phyloP scores from a whole-genome alignment of 2,797 vertebrate species.

The Periparus ater region DNA sequence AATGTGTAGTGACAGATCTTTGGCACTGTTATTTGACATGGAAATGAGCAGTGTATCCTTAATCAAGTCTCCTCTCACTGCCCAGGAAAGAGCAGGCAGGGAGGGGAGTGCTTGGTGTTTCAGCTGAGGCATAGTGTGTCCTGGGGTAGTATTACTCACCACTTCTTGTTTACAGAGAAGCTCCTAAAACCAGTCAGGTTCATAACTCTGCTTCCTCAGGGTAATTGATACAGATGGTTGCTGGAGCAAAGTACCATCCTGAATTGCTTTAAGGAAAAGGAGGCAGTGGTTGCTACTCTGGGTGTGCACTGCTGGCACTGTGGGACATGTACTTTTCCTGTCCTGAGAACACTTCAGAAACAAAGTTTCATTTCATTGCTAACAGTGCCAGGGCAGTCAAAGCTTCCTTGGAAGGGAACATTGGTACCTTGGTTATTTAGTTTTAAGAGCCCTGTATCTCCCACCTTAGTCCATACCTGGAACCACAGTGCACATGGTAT shows the following conservation, averaged over 20 bases:
- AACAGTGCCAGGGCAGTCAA: background rate
- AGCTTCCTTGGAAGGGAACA: background rate
- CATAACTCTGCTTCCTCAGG: background rate
- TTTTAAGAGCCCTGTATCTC: background rate
- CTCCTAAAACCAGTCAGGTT: background rate
- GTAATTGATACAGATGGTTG: background rate
- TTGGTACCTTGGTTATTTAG: background rate
- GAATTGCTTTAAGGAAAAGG: background rate
- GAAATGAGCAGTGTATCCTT: background rate
- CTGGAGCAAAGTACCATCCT: background rate
- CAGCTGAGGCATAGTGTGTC: background rate
- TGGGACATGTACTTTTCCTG: background rate
- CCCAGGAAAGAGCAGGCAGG: background rate
- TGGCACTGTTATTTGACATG: background rate
- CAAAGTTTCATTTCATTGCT: background rate
- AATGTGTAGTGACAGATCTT: background rate
- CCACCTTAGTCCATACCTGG: background rate
- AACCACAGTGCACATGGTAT: background rate
- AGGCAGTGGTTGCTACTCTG: background rate
- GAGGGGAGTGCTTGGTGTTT: background rate
- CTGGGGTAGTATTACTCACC: background rate
- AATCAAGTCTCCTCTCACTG: background rate
- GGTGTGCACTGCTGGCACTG: background rate
- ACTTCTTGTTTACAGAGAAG: background rate
- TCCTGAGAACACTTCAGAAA: background rate